phyloP scores from a whole-genome alignment of 2,113 vertebrate species.

The Macaca nemestrina region DNA sequence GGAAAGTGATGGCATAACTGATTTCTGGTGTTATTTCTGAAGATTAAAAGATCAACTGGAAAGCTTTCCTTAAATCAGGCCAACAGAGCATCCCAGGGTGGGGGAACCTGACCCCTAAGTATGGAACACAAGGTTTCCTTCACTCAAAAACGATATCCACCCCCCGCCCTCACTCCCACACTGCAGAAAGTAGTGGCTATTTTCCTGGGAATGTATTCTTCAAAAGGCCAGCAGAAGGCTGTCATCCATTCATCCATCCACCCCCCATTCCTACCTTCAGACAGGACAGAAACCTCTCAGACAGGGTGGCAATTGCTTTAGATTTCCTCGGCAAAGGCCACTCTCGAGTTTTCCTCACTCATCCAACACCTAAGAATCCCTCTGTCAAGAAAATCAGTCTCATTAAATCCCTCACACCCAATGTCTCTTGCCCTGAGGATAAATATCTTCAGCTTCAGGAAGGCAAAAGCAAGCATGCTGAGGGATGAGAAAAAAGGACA shows the following conservation, averaged over 20 bases:
- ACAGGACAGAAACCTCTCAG: not conserved
- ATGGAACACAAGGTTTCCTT: not conserved
- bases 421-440: not conserved
- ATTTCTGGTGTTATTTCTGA: not conserved
- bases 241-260: not conserved
- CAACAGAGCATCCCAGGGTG: not conserved
- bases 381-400: not conserved
- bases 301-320: not conserved
- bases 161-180: not conserved
- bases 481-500: not conserved
- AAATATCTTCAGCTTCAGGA: not conserved
- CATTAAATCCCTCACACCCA: not conserved
- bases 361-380: not conserved
- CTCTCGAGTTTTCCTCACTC: not conserved
- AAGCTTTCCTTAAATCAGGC: conserved; percentile 28
- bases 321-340: not conserved
- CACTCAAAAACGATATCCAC: not conserved
- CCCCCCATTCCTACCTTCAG: not conserved
- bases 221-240: not conserved
- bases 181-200: not conserved
- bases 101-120: not conserved
- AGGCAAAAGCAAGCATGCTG: not conserved
- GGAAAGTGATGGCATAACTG: not conserved
- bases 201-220: not conserved
- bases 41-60: conserved; percentile 19